These are phyloP conservation scores for Carettochelys insculpta DNA, from an alignment of 2,113 vertebrate species.

Conservation along the genomic window DNA sequence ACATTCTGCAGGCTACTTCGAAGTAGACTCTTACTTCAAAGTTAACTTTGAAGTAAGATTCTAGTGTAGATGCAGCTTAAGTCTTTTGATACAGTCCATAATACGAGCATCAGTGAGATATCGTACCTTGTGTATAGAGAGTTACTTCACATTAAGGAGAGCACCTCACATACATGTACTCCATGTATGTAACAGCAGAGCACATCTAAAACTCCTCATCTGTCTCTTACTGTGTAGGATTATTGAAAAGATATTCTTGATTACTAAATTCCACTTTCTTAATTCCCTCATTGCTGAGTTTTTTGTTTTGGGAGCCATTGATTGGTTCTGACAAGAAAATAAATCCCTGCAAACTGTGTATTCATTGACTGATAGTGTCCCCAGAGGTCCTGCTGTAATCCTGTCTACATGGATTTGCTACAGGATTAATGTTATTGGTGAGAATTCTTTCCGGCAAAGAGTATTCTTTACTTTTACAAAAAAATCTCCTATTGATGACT, in stretches of 20 bases:
- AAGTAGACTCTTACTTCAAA: too few species aligned
- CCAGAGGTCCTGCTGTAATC: slow-evolving; percentile 48
- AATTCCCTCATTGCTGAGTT: background rate
- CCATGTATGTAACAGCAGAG: slow-evolving; percentile 39
- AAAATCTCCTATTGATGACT: slow-evolving; percentile 1
- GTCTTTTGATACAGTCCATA: slow-evolving; percentile 27
- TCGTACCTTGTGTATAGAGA: background rate
- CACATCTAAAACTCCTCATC: slow-evolving; percentile 34
- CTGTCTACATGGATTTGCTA: slow-evolving; percentile 64
- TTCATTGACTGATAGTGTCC: slow-evolving; percentile 53
- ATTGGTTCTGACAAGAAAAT: slow-evolving; percentile 72
- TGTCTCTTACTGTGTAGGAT: slow-evolving; percentile 14
- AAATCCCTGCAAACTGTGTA: slow-evolving; percentile 59
- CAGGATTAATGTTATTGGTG: slow-evolving; percentile 45
- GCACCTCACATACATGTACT: background rate
- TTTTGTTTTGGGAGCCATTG: slow-evolving; percentile 48
- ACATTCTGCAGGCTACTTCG: too few species aligned
- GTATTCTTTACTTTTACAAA: slow-evolving; percentile 40
- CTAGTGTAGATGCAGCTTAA: too few species aligned
- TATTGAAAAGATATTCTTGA: slow-evolving; percentile 1
- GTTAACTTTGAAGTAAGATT: too few species aligned
- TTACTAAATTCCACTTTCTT: background rate
- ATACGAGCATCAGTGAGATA: slow-evolving; percentile 1
- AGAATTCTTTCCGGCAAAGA: slow-evolving; percentile 44
- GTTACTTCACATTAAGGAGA: slow-evolving; percentile 39